Conservation (phyloP, 2,797 vertebrate genomes). For the Setipinna tenuifilis region DNA sequence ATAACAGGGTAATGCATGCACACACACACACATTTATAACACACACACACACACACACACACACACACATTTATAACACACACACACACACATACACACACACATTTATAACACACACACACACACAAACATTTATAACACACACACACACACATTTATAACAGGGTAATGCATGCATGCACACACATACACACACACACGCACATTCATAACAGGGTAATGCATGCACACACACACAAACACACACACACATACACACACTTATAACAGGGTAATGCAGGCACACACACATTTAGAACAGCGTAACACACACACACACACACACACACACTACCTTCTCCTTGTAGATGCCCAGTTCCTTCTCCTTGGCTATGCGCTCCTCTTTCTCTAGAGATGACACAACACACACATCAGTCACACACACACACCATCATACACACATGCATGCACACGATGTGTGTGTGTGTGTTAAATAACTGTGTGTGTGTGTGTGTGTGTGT, state of each 20-base stretch:
- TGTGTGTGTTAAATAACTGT: not conserved
- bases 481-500: not conserved
- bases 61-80: too few species aligned
- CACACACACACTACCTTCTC: constrained; percentile 81
- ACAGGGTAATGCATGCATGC: too few species aligned
- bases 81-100: too few species aligned
- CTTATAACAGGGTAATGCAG: not conserved
- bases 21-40: too few species aligned
- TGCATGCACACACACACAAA: not conserved
- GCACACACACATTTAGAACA: too few species aligned
- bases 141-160: too few species aligned
- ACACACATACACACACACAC: too few species aligned
- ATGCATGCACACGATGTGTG: not conserved
- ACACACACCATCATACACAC: too few species aligned
- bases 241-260: constrained; percentile 9
- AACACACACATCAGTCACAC: constrained; percentile 41
- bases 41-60: not conserved
- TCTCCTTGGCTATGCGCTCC: constrained; percentile 92
- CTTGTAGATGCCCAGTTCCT: constrained; percentile 94
- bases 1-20: not conserved
- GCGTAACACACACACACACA: not conserved
- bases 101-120: not conserved
- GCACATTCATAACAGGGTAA: too few species aligned
- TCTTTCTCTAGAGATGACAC: constrained; percentile 86
- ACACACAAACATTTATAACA: not conserved